Base-by-base conservation (phyloP, 1,140 invertebrate genomes). In the Drosophila setifemur region DNA sequence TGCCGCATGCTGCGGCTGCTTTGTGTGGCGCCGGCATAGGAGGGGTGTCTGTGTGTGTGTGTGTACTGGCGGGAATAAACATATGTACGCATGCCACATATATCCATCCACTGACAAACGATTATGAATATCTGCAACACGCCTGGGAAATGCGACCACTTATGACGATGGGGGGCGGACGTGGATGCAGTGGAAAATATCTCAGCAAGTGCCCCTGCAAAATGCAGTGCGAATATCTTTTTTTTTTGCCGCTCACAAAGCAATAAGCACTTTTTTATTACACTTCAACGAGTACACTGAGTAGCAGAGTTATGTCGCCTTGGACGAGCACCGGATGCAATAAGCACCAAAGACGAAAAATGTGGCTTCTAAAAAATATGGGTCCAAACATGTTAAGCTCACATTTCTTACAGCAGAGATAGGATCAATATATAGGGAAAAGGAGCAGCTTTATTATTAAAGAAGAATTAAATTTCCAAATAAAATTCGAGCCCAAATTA, bases 181-280 rank as follows among this genome's bases (percentile, higher is more conserved):
- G 50, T 35, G 28, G 12, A 18, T 25, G 42, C 28, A n/a, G n/a
- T n/a, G 25, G 25, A 11, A 39, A 42, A 19, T 40, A 42, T 47
- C 26, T 45, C 49, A 28, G 23, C 39, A n/a, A 42, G 42, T 55
- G 26, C 39, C 14, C 25, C 11, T n/a, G 26, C 14, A n/a, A n/a
- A n/a, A n/a, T n/a, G 58, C 35, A 16, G 61, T 60, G 44, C 16
- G 42, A 54, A 50, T 66, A 58, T 68, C 77, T 83, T 77, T 77
- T 66, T 54, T 68, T 83, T 83, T 77, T 77, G 67, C 42, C 58
- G 29, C 50, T 55, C 42, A 55, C 31, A 69, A 45, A 73, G 73
- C 57, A 60, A 82, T 77, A 83, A 78, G 73, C 53, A 64, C 12
- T 40, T 49, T 83, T 83, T 83, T 83, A 82, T 83, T 66, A 77